Percentiles rank a stretch among this genome's conserved stretches.
Conservation (phyloP, 23 tunicate species). For the Trididemnum miniatum region DNA sequence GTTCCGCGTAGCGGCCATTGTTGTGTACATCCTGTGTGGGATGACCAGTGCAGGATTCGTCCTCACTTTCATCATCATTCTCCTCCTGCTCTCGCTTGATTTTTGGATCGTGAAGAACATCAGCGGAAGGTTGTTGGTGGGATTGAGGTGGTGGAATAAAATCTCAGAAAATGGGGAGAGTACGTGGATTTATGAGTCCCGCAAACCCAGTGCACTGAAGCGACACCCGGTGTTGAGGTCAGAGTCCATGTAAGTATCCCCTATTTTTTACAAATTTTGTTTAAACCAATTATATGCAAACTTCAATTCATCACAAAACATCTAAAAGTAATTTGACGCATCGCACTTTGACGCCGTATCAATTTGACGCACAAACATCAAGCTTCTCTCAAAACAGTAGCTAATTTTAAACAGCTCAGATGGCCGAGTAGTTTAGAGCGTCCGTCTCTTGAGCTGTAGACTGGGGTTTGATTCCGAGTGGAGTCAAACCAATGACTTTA, state of each 20-base stretch:
- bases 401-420: no score
- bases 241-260: slow-evolving; percentile 67
- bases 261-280: no score
- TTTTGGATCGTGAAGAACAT: slow-evolving; percentile 94
- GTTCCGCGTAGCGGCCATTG: slow-evolving; percentile 67
- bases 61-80: slow-evolving; percentile 77
- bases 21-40: slow-evolving; percentile 78
- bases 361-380: no score
- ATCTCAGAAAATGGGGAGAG: slow-evolving; percentile 88
- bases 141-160: slow-evolving; percentile 88
- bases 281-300: no score
- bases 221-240: slow-evolving; percentile 66
- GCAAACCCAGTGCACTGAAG: slow-evolving; percentile 56
- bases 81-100: slow-evolving; percentile 76
- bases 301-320: no score
- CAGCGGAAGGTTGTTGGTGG: slow-evolving; percentile 86
- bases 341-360: no score
- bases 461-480: no score
- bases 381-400: no score
- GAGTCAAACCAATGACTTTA: no score
- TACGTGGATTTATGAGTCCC: slow-evolving; percentile 77
- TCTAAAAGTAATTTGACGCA: no score
- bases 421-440: no score
- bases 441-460: no score
- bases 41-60: slow-evolving; percentile 65